Percentiles rank a stretch among this genome's conserved stretches.
phyloP scores from a whole-genome alignment of 2,113 vertebrate species.

The Aspiorhynchus laticeps region DNA sequence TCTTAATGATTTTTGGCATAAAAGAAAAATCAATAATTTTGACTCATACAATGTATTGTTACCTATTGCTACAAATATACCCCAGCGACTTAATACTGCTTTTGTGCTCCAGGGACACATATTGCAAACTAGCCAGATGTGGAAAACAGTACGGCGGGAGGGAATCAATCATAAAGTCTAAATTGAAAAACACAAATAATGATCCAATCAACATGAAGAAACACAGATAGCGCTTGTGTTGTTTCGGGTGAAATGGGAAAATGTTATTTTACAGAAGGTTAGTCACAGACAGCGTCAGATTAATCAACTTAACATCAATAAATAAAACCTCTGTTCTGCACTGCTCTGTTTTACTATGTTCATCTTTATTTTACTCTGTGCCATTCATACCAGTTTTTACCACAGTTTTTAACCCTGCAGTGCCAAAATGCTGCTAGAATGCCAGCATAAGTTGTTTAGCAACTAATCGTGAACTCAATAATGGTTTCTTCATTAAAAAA shows the following conservation, averaged over 20 bases:
- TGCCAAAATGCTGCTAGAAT: background rate
- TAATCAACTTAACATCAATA: slow-evolving; percentile 22
- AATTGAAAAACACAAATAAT: slow-evolving; percentile 42
- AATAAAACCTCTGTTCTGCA: background rate
- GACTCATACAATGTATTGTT: too few species aligned
- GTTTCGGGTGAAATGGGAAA: slow-evolving; percentile 29
- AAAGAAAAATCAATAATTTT: too few species aligned
- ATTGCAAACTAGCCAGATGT: slow-evolving; percentile 29
- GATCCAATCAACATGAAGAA: slow-evolving; percentile 42
- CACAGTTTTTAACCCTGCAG: background rate
- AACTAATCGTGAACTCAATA: background rate
- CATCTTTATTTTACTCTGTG: background rate
- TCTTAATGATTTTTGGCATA: too few species aligned
- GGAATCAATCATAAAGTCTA: background rate
- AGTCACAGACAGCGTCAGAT: slow-evolving; percentile 22
- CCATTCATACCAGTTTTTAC: too few species aligned
- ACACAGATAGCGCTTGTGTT: slow-evolving; percentile 6
- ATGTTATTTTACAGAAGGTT: slow-evolving; percentile 32
- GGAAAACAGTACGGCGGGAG: background rate
- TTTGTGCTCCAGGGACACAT: too few species aligned
- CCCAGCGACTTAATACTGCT: too few species aligned
- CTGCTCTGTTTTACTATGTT: background rate
- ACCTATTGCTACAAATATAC: too few species aligned
- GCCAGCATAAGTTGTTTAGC: background rate
- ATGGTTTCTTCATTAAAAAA: background rate